Conservation (phyloP, 2,888 invertebrate genomes). For the Torymus tubicola region DNA sequence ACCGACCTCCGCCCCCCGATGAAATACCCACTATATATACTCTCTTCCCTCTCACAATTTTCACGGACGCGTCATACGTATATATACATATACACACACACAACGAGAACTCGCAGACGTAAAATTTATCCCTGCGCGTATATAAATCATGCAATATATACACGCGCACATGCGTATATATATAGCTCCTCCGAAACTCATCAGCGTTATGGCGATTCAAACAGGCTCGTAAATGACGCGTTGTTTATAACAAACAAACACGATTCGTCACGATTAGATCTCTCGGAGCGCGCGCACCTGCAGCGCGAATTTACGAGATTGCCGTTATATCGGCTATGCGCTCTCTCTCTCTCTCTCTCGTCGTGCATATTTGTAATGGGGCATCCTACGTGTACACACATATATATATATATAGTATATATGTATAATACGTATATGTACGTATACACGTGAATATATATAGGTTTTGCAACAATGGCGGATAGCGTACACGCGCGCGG, state of each 20-base stretch:
- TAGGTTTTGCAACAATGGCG: not conserved
- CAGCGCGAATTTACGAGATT: too few species aligned
- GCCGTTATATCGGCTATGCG: too few species aligned
- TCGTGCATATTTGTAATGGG: conserved; percentile 20
- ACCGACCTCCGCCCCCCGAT: too few species aligned
- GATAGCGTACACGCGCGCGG: not conserved
- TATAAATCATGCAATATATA: conserved; percentile 16
- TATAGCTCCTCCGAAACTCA: conserved; percentile 45
- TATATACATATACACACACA: too few species aligned
- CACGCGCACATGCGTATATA: not conserved
- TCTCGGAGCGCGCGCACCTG: not conserved
- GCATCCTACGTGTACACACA: not conserved
- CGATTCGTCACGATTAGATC: conserved; percentile 50
- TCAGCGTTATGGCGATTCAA: conserved; percentile 41
- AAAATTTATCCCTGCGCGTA: conserved; percentile 26
- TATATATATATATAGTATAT: not conserved
- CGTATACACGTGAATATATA: not conserved
- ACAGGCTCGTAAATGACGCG: conserved; percentile 44
- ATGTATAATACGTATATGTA: not conserved
- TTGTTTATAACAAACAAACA: conserved; percentile 50
- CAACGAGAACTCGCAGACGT: not conserved
- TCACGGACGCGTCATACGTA: too few species aligned
- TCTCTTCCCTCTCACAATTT: too few species aligned
- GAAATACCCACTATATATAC: too few species aligned
- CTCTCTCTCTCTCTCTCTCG: not conserved